Evolutionary conservation across 2,888 invertebrate genomes (phyloP).

Genomic region (Pseudeuparius sepicola): DNA sequence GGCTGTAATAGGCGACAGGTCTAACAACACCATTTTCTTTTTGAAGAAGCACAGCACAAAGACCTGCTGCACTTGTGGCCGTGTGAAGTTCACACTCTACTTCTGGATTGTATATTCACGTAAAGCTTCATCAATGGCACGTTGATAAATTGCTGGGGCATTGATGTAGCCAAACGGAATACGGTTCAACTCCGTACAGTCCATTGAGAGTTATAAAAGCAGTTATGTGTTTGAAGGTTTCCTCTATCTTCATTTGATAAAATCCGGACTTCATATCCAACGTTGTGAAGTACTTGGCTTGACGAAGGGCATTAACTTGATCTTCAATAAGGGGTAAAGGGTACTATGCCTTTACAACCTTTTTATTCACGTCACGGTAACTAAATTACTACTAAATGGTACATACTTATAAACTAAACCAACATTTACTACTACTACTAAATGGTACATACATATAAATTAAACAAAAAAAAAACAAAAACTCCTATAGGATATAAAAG

Average conservation of each 20-base stretch:
- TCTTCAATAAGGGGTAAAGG: constrained; percentile 21
- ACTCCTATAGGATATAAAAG: no score
- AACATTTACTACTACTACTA: no score
- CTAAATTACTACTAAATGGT: no score
- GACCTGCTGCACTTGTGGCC: constrained; percentile 2
- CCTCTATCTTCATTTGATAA: constrained; percentile 20
- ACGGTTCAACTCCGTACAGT: constrained; percentile 18
- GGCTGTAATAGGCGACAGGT: constrained; percentile 22
- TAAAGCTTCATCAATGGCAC: constrained; percentile 21
- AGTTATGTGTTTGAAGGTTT: constrained; percentile 20
- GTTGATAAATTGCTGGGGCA: constrained; percentile 19
- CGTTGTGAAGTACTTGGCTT: constrained; percentile 19
- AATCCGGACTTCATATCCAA: constrained; percentile 24
- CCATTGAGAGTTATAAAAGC: constrained; percentile 22
- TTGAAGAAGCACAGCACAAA: constrained; percentile 6
- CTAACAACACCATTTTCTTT: constrained; percentile 15
- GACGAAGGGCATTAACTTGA: constrained; percentile 21
- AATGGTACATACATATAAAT: no score
- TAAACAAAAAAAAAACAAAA: no score
- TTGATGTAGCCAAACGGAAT: constrained; percentile 24
- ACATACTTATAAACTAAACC: no score
- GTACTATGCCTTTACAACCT: constrained; percentile 20
- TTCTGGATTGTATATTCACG: constrained; percentile 10
- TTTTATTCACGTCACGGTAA: constrained; percentile 21
- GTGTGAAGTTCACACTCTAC: not conserved